These are phyloP conservation scores for Rhizoglyphus robini DNA, from an alignment of 1,140 invertebrate genomes.

Conservation along the genomic window DNA sequence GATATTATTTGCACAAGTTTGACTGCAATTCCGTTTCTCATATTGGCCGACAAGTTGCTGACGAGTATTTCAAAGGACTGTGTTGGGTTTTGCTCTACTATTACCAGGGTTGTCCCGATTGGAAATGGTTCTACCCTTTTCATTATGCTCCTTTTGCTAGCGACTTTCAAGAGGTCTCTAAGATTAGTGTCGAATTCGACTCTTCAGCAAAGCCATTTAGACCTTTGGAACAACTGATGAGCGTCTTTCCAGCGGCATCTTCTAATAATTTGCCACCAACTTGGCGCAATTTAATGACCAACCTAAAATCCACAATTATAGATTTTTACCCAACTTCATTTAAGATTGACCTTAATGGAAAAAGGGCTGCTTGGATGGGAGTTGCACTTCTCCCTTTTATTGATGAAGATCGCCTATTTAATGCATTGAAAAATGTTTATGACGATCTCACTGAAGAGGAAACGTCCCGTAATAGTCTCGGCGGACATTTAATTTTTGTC, in stretches of 20 bases:
- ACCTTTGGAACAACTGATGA: conserved; percentile 96
- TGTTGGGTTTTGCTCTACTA: conserved; percentile 98
- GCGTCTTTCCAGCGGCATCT: conserved; percentile 95
- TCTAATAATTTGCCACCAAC: conserved; percentile 77
- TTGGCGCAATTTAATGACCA: conserved; percentile 87
- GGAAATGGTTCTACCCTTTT: conserved; percentile 99
- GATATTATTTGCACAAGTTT: conserved; percentile 95
- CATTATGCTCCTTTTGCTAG: conserved; percentile 99
- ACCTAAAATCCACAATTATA: conserved; percentile 83
- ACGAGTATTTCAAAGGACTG: conserved; percentile 82
- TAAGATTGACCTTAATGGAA: conserved; percentile 97
- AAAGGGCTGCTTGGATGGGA: conserved; percentile 90
- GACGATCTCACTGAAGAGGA: conserved; percentile 61
- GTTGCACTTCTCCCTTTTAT: conserved; percentile 96
- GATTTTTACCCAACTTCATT: conserved; percentile 99
- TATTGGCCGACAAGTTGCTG: conserved; percentile 69
- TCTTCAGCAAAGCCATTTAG: conserved; percentile 78
- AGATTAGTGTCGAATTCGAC: conserved; percentile 72
- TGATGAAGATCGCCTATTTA: conserved; percentile 78
- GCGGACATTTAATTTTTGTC: conserved; percentile 21
- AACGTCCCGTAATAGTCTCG: conserved; percentile 35
- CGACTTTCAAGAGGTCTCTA: conserved; percentile 84
- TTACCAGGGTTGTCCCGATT: conserved; percentile 97
- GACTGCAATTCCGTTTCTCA: conserved; percentile 45
- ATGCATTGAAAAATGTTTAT: conserved; percentile 68